A percentile compares a stretch with the other conserved stretches of the same genome.
Conservation (phyloP, 2,888 invertebrate species). For the Psylliodes chrysocephalus region DNA sequence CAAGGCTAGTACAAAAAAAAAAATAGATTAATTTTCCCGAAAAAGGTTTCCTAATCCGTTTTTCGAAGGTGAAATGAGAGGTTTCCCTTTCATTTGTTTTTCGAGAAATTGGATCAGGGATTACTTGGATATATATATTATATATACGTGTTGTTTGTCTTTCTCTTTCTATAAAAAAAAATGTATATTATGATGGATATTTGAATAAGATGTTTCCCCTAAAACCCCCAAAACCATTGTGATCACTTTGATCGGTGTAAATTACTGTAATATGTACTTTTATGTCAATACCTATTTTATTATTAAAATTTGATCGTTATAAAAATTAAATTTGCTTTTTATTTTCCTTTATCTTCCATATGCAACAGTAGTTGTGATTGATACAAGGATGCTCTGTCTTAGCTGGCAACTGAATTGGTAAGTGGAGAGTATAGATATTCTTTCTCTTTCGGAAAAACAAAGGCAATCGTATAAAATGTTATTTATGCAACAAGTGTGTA, state of each 20-base stretch:
- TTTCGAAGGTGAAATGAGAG: slow-evolving; percentile 43
- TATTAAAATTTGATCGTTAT: slow-evolving; percentile 64
- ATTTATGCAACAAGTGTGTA: too few species aligned
- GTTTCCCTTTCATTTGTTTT: slow-evolving; percentile 45
- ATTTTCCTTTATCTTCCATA: slow-evolving; percentile 21
- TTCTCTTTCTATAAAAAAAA: slow-evolving; percentile 31
- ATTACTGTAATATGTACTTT: slow-evolving; percentile 58
- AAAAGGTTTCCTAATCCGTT: slow-evolving; percentile 49
- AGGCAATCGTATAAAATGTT: too few species aligned
- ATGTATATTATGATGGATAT: slow-evolving; percentile 34
- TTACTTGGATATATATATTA: slow-evolving; percentile 40
- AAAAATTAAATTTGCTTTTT: slow-evolving; percentile 42
- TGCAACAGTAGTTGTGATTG: too few species aligned
- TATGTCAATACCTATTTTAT: slow-evolving; percentile 65
- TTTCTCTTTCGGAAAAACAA: too few species aligned
- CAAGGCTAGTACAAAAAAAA: slow-evolving; percentile 52
- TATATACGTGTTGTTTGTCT: slow-evolving; percentile 46
- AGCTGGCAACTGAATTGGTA: too few species aligned
- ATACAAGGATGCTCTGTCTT: too few species aligned
- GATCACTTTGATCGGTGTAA: slow-evolving; percentile 55
- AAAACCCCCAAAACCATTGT: slow-evolving; percentile 52
- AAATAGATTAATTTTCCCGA: slow-evolving; percentile 45
- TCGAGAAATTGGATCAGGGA: slow-evolving; percentile 48
- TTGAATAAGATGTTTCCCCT: slow-evolving; percentile 41
- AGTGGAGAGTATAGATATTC: too few species aligned